These are phyloP conservation scores for Kryptolebias marmoratus DNA, from an alignment of 2,113 vertebrate species.

Conservation along the genomic window DNA sequence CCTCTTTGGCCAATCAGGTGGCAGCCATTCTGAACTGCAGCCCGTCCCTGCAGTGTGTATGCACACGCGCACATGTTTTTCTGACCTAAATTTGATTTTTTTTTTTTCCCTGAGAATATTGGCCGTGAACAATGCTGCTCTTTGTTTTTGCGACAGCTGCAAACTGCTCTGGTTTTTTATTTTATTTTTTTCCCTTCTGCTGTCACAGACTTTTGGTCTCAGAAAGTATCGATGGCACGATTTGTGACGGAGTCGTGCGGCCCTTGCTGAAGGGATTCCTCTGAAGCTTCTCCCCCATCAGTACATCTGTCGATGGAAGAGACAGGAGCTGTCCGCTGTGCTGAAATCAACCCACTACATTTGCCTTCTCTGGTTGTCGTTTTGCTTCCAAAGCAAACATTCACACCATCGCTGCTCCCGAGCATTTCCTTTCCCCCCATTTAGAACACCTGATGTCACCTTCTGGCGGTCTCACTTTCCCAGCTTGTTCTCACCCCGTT, in stretches of 20 bases:
- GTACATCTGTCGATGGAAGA: constrained; percentile 40
- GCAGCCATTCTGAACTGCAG: constrained; percentile 62
- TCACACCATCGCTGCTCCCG: constrained; percentile 10
- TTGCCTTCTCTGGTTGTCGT: constrained; percentile 23
- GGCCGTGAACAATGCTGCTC: neutral
- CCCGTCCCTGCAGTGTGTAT: constrained; percentile 37
- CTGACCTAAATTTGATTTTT: constrained; percentile 49
- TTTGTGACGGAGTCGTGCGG: constrained; percentile 24
- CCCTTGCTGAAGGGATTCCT: constrained; percentile 24
- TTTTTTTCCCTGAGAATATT: constrained; percentile 12
- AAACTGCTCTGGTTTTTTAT: neutral
- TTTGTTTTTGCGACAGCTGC: neutral
- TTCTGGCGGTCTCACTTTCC: neutral
- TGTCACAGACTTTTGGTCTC: constrained; percentile 9
- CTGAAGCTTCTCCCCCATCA: constrained; percentile 9
- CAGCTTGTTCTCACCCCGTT: constrained; percentile 22
- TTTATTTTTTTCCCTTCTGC: neutral
- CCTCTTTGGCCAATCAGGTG: constrained; percentile 76
- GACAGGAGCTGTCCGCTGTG: constrained; percentile 69
- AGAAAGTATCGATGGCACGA: constrained; percentile 23
- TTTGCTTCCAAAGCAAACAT: constrained; percentile 22
- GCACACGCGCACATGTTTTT: constrained; percentile 19
- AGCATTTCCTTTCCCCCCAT: constrained; percentile 4
- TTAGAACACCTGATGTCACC: constrained; percentile 39
- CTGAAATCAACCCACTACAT: constrained; percentile 54